Percentiles rank a stretch among this genome's conserved stretches.
Conservation (phyloP, 2,797 vertebrate genomes). For the Sternarchorhynchus goeldii region DNA sequence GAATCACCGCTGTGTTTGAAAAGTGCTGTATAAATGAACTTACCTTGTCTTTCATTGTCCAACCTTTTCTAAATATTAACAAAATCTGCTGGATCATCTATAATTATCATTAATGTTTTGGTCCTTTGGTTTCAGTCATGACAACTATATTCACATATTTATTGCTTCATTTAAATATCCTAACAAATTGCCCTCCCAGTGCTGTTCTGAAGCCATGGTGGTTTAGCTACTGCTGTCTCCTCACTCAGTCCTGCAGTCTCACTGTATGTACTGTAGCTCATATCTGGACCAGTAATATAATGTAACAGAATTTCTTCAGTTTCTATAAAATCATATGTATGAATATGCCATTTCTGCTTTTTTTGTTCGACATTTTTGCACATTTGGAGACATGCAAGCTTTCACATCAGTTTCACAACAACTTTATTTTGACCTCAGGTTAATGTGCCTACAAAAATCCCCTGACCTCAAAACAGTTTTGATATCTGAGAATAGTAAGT, state of each 20-base stretch:
- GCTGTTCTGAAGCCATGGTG: not conserved
- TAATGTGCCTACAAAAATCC: no score
- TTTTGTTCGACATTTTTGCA: no score
- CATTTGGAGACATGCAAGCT: no score
- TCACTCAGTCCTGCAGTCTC: slow-evolving; percentile 13
- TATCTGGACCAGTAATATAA: not conserved
- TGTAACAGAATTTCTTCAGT: not conserved
- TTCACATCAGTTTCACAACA: no score
- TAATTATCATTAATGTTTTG: slow-evolving; percentile 5
- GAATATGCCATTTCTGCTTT: no score
- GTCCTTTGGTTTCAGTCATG: slow-evolving; percentile 21
- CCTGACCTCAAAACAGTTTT: no score
- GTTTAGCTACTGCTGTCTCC: not conserved
- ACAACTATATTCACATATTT: slow-evolving; percentile 10
- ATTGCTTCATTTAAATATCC: slow-evolving; percentile 24
- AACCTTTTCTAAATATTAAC: not conserved
- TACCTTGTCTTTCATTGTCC: no score
- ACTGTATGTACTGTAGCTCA: not conserved
- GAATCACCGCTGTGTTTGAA: no score
- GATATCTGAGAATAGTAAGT: no score
- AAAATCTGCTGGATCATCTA: not conserved
- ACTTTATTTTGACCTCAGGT: no score
- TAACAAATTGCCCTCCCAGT: slow-evolving; percentile 22
- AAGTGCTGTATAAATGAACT: no score
- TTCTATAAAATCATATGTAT: no score